These are phyloP conservation scores for Turritopsis dohrnii DNA, from an alignment of 30 jellyfish, hydroid and myxozoan genomes.

Conservation along the genomic window DNA sequence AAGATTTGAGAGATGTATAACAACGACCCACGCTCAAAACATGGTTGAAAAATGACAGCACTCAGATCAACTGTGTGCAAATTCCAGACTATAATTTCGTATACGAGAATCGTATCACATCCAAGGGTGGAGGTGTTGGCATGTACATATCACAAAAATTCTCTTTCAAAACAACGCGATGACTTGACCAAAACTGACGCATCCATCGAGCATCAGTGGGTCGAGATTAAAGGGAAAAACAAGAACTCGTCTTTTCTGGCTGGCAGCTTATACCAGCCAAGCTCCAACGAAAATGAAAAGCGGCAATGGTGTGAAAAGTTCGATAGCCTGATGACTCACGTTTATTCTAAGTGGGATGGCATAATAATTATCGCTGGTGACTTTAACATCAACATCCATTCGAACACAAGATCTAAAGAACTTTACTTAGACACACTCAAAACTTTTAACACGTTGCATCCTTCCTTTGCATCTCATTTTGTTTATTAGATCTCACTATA, in stretches of 20 bases:
- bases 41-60: background rate
- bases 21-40: background rate
- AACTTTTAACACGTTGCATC: too few species aligned
- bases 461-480: too few species aligned
- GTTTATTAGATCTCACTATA: too few species aligned
- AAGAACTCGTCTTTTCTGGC: conserved; percentile 7
- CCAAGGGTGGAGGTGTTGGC: background rate
- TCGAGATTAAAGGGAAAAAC: background rate
- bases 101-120: background rate
- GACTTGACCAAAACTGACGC: background rate
- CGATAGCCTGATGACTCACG: background rate
- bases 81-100: background rate
- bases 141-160: too few species aligned
- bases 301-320: conserved; percentile 23
- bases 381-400: background rate
- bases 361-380: background rate
- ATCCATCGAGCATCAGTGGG: background rate
- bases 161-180: too few species aligned
- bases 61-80: background rate
- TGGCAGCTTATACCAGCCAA: conserved; percentile 10
- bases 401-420: background rate
- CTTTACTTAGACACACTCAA: background rate
- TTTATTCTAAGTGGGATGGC: conserved; percentile 10
- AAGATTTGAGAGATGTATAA: background rate
- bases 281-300: conserved; percentile 1